These are phyloP conservation scores for Taenioides sp. DNA, from an alignment of 2,797 vertebrate genomes.

Conservation along the genomic window DNA sequence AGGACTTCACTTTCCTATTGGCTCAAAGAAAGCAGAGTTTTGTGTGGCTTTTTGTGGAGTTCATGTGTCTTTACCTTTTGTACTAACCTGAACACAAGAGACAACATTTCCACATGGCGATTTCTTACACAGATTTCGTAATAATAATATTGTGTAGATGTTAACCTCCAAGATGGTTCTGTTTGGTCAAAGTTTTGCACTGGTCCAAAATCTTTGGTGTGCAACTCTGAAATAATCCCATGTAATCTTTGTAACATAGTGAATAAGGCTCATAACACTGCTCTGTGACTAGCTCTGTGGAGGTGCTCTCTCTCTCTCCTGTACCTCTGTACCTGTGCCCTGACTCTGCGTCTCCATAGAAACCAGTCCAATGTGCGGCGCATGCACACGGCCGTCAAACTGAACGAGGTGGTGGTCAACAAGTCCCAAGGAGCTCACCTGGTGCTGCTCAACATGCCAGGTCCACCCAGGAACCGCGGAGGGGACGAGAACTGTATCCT, in stretches of 20 bases:
- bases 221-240: too few relatives aligned
- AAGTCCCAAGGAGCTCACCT: slow-evolving; percentile 93
- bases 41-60: slow-evolving; percentile 16
- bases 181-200: not conserved
- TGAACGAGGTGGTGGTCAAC: slow-evolving; percentile 87
- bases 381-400: slow-evolving; percentile 87
- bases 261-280: too few relatives aligned
- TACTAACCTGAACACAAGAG: slow-evolving; percentile 35
- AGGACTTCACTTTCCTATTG: slow-evolving; percentile 6
- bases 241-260: too few relatives aligned
- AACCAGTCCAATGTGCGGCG: slow-evolving; percentile 92
- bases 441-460: slow-evolving; percentile 96
- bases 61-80: slow-evolving; percentile 17
- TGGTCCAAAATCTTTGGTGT: not conserved
- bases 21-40: not conserved
- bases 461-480: slow-evolving; percentile 88
- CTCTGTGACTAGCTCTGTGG: too few relatives aligned
- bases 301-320: too few relatives aligned
- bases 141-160: not conserved
- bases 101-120: slow-evolving; percentile 38
- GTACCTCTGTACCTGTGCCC: not conserved
- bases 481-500: slow-evolving; percentile 99
- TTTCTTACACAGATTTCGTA: not conserved
- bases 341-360: slow-evolving; percentile 63
- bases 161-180: not conserved